Conservation (phyloP, 2,797 vertebrate genomes). For the Thamnophis elegans region DNA sequence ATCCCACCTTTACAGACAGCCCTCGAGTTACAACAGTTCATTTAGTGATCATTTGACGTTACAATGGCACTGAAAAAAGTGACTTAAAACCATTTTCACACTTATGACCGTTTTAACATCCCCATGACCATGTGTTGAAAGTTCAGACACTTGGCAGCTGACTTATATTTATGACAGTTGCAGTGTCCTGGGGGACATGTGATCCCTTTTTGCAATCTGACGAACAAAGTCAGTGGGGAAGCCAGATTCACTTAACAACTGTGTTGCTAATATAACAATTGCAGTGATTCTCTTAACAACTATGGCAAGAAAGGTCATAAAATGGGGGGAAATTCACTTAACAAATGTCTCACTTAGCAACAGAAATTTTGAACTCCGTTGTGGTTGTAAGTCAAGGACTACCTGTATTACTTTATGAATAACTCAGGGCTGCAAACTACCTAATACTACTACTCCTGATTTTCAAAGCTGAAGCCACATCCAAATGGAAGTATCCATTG, state of each 20-base stretch:
- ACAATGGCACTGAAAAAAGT: no score
- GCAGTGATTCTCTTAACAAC: background rate
- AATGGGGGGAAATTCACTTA: background rate
- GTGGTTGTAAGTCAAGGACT: background rate
- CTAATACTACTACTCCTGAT: background rate
- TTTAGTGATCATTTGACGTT: no score
- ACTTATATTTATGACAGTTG: no score
- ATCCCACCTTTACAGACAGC: background rate
- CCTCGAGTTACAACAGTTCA: no score
- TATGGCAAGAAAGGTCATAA: background rate
- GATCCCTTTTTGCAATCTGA: no score
- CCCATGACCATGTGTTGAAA: no score
- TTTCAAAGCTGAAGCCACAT: background rate
- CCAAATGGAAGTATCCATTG: background rate
- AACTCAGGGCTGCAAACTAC: background rate
- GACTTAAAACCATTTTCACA: no score
- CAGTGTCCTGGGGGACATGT: no score
- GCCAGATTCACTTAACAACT: no score
- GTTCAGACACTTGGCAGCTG: no score
- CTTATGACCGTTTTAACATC: no score
- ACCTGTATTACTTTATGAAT: background rate
- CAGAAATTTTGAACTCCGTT: background rate
- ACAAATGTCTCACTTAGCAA: background rate
- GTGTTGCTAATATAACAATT: background rate
- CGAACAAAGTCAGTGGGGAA: no score